These are phyloP conservation scores for Tarsius wallacei DNA, from an alignment of 2,797 vertebrate genomes.

Conservation along the genomic window DNA sequence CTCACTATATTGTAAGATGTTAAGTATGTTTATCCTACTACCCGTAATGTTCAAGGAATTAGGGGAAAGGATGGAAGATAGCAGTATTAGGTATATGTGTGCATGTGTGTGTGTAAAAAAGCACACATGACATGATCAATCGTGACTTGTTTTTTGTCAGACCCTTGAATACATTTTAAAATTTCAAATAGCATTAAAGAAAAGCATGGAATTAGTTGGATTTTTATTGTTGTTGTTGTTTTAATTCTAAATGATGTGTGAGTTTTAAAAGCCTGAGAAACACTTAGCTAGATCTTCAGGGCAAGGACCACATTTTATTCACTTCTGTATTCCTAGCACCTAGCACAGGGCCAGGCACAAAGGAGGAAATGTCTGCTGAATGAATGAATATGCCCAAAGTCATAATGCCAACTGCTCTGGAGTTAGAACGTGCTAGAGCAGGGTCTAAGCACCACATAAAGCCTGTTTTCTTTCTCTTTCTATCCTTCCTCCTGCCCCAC, in stretches of 20 bases:
- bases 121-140: conserved; percentile 17
- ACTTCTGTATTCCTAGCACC: conserved; percentile 56
- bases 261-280: conserved; percentile 69
- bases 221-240: not conserved
- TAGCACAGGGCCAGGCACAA: conserved; percentile 67
- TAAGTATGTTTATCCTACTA: conserved; percentile 54
- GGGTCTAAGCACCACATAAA: conserved; percentile 55
- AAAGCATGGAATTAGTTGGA: not conserved
- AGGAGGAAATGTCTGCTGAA: conserved; percentile 56
- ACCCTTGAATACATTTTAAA: conserved; percentile 39
- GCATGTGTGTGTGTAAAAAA: not conserved
- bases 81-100: not conserved
- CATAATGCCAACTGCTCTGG: conserved; percentile 50
- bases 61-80: conserved; percentile 3
- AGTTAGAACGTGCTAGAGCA: conserved; percentile 69
- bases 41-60: conserved; percentile 57
- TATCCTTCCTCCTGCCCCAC: conserved; percentile 44
- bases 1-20: conserved; percentile 35
- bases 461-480: conserved; percentile 44
- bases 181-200: conserved; percentile 67
- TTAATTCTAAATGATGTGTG: conserved; percentile 43
- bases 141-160: conserved; percentile 49
- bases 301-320: conserved; percentile 57
- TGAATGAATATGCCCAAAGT: conserved; percentile 47
- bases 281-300: conserved; percentile 52